These are phyloP conservation scores for Pandemis corylana DNA, from an alignment of 2,888 invertebrate genomes.

Conservation along the genomic window DNA sequence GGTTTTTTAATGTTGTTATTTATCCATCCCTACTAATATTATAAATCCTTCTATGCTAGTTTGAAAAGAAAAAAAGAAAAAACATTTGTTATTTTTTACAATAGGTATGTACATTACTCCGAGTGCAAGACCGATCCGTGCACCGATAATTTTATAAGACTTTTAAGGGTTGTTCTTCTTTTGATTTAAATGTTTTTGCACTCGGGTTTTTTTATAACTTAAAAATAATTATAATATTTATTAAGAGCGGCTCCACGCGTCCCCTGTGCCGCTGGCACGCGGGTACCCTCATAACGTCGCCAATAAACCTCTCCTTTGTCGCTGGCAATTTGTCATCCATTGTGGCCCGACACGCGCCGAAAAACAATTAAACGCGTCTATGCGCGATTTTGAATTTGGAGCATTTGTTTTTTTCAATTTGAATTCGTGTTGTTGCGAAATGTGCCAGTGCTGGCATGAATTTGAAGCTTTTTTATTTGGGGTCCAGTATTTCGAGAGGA, in stretches of 20 bases:
- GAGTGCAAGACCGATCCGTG: no score
- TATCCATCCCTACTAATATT: no score
- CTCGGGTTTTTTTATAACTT: no score
- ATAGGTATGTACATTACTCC: no score
- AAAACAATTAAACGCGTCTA: constrained; percentile 42
- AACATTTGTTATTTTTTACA: no score
- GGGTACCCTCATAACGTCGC: constrained; percentile 34
- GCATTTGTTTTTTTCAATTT: constrained; percentile 13
- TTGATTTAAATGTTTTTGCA: no score
- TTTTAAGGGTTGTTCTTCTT: no score
- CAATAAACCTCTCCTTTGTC: constrained; percentile 33
- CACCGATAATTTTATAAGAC: no score
- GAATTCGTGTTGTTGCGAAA: neutral
- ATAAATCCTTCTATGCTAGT: no score
- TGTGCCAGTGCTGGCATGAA: neutral
- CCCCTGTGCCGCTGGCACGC: constrained; percentile 8
- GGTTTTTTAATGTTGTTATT: no score
- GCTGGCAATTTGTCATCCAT: constrained; percentile 32
- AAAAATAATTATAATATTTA: neutral
- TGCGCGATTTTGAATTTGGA: constrained; percentile 36
- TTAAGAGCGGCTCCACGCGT: neutral
- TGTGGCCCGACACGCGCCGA: constrained; percentile 38
- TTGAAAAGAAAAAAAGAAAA: no score
- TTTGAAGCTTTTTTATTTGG: neutral
- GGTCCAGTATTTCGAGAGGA: no score